phyloP scores from a whole-genome alignment of 1,140 invertebrate genomes.

The Sycophaga agraensis region DNA sequence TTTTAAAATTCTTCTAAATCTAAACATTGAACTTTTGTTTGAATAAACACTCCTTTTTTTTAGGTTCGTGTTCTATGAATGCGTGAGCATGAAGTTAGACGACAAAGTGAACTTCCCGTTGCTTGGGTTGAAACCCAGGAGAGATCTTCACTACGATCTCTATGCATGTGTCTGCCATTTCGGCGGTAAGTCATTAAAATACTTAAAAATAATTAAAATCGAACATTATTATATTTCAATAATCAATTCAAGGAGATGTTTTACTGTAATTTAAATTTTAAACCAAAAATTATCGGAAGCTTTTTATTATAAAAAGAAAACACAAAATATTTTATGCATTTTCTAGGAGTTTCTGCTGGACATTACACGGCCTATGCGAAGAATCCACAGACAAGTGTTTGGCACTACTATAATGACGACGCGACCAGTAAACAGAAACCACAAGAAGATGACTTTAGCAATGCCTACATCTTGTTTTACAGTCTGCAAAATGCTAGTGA shows the following conservation, averaged over 20 bases:
- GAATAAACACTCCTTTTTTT: constrained; percentile 33
- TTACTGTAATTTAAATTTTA: too few species aligned
- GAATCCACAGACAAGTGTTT: constrained; percentile 64
- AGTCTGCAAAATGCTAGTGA: constrained; percentile 61
- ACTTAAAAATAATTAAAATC: not conserved
- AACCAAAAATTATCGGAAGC: too few species aligned
- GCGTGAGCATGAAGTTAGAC: constrained; percentile 69
- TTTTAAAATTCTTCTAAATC: not conserved
- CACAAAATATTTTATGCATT: too few species aligned
- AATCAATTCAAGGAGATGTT: too few species aligned
- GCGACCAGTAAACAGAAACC: constrained; percentile 62
- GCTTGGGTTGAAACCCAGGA: constrained; percentile 60
- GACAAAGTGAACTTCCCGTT: constrained; percentile 70
- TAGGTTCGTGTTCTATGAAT: constrained; percentile 73
- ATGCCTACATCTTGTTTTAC: constrained; percentile 73
- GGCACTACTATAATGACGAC: constrained; percentile 74
- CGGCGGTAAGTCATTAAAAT: constrained; percentile 61
- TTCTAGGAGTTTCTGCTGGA: constrained; percentile 66
- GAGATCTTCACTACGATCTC: constrained; percentile 63
- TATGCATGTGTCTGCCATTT: constrained; percentile 73
- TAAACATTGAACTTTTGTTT: not conserved
- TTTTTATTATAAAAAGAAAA: too few species aligned
- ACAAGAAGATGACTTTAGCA: constrained; percentile 65
- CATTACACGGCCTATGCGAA: constrained; percentile 72
- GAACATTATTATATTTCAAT: too few species aligned